These are phyloP conservation scores for Carassius auratus DNA, from an alignment of 2,113 vertebrate species.

Conservation along the genomic window DNA sequence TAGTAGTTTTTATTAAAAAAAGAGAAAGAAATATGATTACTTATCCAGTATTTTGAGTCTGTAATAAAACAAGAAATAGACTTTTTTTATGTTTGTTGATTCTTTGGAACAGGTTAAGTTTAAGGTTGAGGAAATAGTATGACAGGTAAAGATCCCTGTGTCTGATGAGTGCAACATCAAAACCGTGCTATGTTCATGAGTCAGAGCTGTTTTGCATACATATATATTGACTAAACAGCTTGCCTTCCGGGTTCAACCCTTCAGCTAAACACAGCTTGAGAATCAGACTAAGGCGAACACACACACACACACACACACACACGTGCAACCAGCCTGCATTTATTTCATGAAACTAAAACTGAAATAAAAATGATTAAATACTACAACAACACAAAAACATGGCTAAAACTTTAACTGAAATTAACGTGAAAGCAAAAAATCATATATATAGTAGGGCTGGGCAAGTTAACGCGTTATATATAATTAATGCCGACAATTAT, in stretches of 20 bases:
- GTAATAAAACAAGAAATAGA: background rate
- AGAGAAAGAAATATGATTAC: background rate
- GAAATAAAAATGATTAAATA: no score
- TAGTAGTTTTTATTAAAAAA: background rate
- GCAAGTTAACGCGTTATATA: no score
- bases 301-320: no score
- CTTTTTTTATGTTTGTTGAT: background rate
- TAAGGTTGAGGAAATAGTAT: background rate
- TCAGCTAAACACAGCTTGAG: background rate
- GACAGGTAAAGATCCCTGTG: background rate
- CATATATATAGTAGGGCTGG: no score
- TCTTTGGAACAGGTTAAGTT: background rate
- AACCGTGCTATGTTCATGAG: background rate
- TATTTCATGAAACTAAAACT: no score
- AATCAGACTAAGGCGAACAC: background rate
- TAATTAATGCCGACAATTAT: no score
- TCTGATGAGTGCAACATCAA: slow-evolving; percentile 6
- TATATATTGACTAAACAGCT: slow-evolving; percentile 21
- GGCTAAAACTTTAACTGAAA: no score
- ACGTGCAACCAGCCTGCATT: no score
- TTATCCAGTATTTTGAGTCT: background rate
- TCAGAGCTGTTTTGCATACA: slow-evolving; percentile 24
- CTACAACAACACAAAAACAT: no score
- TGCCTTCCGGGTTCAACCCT: slow-evolving; percentile 17
- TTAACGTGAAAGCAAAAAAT: no score